Evolutionary conservation across 2,113 vertebrate species (phyloP).

Genomic region (Gadus chalcogrammus): DNA sequence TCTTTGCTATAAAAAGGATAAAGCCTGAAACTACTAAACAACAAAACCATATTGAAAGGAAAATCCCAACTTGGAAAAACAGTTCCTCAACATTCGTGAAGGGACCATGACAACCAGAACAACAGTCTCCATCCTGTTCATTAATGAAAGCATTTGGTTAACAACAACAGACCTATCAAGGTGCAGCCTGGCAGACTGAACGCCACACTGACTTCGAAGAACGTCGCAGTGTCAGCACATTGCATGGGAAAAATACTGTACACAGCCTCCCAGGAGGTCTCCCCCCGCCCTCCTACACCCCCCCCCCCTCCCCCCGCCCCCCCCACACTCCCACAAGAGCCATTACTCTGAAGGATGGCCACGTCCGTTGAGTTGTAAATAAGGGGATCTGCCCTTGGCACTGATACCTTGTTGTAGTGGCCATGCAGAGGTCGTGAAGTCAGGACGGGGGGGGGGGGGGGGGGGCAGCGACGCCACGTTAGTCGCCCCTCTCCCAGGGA

Average conservation of each 20-base stretch:
- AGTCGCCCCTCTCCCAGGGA: background rate
- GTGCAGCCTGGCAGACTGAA: background rate
- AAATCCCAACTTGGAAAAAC: too few species aligned
- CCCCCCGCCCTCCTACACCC: too few species aligned
- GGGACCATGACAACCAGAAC: slow-evolving; percentile 38
- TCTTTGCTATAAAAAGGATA: too few species aligned
- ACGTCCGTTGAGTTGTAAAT: slow-evolving; percentile 11
- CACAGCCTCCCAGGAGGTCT: slow-evolving; percentile 13
- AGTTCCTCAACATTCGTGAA: too few species aligned
- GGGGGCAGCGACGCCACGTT: background rate
- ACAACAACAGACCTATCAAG: background rate
- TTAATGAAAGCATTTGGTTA: slow-evolving; percentile 39
- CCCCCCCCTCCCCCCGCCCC: too few species aligned
- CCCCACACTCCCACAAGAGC: background rate
- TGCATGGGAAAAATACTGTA: slow-evolving; percentile 5
- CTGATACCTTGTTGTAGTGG: slow-evolving; percentile 16
- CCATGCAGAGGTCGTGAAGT: slow-evolving; percentile 2
- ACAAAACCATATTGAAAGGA: too few species aligned
- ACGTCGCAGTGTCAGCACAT: slow-evolving; percentile 45
- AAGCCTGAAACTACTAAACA: too few species aligned
- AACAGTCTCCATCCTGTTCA: slow-evolving; percentile 36
- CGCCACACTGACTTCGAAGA: slow-evolving; percentile 10
- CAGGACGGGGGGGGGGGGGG: too few species aligned
- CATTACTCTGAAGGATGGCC: background rate
- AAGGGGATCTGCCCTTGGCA: background rate